Conservation (phyloP, 1,140 invertebrate species). For the Drosophila parabipectinata region DNA sequence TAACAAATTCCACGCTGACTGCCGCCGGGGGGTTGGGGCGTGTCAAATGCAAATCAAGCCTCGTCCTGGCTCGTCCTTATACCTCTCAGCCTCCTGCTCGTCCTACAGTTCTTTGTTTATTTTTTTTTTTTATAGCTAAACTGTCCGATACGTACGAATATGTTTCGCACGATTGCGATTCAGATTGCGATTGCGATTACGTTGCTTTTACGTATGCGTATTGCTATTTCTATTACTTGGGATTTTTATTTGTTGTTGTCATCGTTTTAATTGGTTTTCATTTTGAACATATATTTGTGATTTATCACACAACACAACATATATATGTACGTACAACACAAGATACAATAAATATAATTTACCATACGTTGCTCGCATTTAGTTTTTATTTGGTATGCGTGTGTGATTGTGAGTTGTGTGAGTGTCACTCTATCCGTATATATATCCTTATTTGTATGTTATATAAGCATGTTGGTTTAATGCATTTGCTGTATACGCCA, state of each 20-base stretch:
- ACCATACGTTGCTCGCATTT: slow-evolving; percentile 32
- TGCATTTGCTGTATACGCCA: slow-evolving; percentile 46
- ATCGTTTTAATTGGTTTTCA: slow-evolving; percentile 68
- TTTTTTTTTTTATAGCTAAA: slow-evolving; percentile 32
- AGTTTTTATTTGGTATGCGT: slow-evolving; percentile 19
- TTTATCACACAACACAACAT: slow-evolving; percentile 66
- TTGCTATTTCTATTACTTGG: slow-evolving; percentile 38
- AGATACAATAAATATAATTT: slow-evolving; percentile 52
- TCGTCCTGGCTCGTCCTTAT: slow-evolving; percentile 25
- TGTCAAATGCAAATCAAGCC: slow-evolving; percentile 56
- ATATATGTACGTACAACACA: slow-evolving; percentile 31
- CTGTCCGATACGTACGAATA: slow-evolving; percentile 49
- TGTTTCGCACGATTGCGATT: slow-evolving; percentile 4
- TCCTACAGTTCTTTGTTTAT: not conserved
- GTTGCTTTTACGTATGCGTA: slow-evolving; percentile 23
- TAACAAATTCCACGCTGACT: slow-evolving; percentile 47
- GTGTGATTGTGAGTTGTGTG: slow-evolving; percentile 10
- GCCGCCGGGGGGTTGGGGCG: slow-evolving; percentile 40
- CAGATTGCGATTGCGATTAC: slow-evolving; percentile 28
- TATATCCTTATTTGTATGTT: slow-evolving; percentile 25
- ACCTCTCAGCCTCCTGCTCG: not conserved
- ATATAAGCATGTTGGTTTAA: slow-evolving; percentile 49
- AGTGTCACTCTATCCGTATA: slow-evolving; percentile 13
- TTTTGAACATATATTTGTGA: slow-evolving; percentile 74
- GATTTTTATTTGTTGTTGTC: slow-evolving; percentile 38